A percentile compares a stretch with the other conserved stretches of the same genome.
phyloP scores from a whole-genome alignment of 2,797 vertebrate species.

The Phylloscopus collybita region DNA sequence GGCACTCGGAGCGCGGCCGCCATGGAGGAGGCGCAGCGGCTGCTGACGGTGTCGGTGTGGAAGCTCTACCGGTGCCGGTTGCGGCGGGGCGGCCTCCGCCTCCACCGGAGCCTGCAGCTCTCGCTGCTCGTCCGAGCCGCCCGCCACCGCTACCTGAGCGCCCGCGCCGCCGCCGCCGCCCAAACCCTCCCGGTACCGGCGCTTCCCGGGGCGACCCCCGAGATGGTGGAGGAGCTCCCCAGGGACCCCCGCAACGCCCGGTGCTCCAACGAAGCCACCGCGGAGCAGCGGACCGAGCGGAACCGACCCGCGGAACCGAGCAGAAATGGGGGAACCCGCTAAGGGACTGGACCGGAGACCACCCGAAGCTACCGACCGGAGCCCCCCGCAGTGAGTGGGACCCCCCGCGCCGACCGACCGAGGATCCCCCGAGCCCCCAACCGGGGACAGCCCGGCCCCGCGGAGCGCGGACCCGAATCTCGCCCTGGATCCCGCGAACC shows the following conservation, averaged over 20 bases:
- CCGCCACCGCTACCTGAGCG: conserved; percentile 86
- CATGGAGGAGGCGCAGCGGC: conserved; percentile 86
- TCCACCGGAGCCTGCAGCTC: conserved; percentile 89
- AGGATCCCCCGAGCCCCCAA: not conserved
- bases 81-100: conserved; percentile 87
- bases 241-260: not conserved
- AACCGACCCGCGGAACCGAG: too few species aligned
- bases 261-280: not conserved
- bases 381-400: not conserved
- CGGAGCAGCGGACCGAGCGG: not conserved
- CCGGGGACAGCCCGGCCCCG: too few species aligned
- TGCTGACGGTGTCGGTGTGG: conserved; percentile 88
- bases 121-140: conserved; percentile 89
- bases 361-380: too few species aligned
- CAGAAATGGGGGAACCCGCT: too few species aligned
- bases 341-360: not conserved
- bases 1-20: not conserved
- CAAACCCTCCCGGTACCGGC: not conserved
- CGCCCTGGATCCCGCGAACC: not conserved
- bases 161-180: conserved; percentile 26
- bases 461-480: not conserved
- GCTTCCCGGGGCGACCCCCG: not conserved
- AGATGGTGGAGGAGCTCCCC: not conserved
- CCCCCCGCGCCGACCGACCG: not conserved
- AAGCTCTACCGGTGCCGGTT: conserved; percentile 88